A percentile compares a stretch with the other conserved stretches of the same genome.
phyloP scores from a whole-genome alignment of 2,888 invertebrate genomes.

The Xylocampa areola region DNA sequence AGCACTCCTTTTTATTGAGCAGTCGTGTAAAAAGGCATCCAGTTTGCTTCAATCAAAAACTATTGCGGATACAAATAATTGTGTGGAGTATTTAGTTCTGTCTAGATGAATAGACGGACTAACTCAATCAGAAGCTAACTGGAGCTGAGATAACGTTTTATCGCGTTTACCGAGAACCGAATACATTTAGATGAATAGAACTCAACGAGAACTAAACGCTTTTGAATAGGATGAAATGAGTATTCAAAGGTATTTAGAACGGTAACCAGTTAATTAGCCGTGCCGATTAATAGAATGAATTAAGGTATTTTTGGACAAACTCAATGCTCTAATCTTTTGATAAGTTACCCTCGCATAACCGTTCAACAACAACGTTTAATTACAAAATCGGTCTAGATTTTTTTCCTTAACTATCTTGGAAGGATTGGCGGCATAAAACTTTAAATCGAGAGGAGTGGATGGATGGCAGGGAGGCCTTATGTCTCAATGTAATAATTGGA shows the following conservation, averaged over 20 bases:
- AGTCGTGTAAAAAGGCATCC: not conserved
- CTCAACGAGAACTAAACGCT: slow-evolving; percentile 13
- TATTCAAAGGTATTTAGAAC: not conserved
- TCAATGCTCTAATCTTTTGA: too few species aligned
- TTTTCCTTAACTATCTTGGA: too few species aligned
- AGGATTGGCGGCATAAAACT: too few species aligned
- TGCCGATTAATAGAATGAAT: slow-evolving; percentile 9
- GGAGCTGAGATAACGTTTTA: slow-evolving; percentile 22
- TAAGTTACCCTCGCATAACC: too few species aligned
- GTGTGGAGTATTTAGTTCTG: slow-evolving; percentile 1
- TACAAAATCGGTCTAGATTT: too few species aligned
- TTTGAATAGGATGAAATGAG: slow-evolving; percentile 12
- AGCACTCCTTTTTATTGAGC: too few species aligned
- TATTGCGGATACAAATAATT: slow-evolving; percentile 3
- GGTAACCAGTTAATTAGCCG: slow-evolving; percentile 5
- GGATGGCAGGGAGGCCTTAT: too few species aligned
- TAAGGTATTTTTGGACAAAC: not conserved
- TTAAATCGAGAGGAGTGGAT: too few species aligned
- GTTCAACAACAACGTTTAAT: too few species aligned
- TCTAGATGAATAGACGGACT: slow-evolving; percentile 8
- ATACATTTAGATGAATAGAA: slow-evolving; percentile 26
- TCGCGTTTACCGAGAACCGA: slow-evolving; percentile 3
- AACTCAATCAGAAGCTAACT: slow-evolving; percentile 18
- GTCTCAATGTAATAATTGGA: too few species aligned
- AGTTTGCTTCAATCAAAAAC: not conserved